Conservation (phyloP, 1,140 invertebrate genomes). For the Pseudachorutes palmiensis region DNA sequence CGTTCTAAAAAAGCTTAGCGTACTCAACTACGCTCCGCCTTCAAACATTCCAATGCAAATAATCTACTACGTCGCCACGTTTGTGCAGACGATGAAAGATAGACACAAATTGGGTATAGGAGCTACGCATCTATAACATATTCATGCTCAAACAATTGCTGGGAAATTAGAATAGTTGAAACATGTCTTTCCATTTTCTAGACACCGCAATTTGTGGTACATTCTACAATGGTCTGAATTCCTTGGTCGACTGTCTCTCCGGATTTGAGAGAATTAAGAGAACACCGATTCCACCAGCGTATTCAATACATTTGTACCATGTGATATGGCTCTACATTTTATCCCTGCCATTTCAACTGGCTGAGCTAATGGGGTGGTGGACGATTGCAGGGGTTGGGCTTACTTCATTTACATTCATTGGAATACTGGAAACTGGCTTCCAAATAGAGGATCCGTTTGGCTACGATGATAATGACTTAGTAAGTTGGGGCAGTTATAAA, state of each 20-base stretch:
- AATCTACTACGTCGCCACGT: slow-evolving; percentile 1
- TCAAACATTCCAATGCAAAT: slow-evolving; percentile 7
- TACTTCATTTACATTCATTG: slow-evolving; percentile 16
- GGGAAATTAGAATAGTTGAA: no score
- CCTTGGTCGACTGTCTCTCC: slow-evolving; percentile 16
- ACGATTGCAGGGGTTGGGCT: slow-evolving; percentile 18
- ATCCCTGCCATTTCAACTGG: slow-evolving; percentile 17
- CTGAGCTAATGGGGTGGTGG: slow-evolving; percentile 15
- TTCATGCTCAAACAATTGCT: no score
- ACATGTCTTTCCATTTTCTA: neutral
- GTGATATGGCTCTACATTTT: slow-evolving; percentile 28
- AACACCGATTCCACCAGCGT: slow-evolving; percentile 28
- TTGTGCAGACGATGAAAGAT: neutral
- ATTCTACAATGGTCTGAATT: slow-evolving; percentile 4
- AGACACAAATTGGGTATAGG: slow-evolving; percentile 1
- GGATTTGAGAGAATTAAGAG: slow-evolving; percentile 27
- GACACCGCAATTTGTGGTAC: neutral
- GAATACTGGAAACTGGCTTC: slow-evolving; percentile 21
- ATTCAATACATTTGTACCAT: slow-evolving; percentile 26
- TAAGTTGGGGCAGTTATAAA: neutral
- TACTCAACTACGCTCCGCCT: slow-evolving; percentile 9
- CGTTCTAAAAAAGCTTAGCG: neutral
- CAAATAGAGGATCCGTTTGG: slow-evolving; percentile 28
- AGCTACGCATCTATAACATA: no score
- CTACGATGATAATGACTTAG: slow-evolving; percentile 24